phyloP scores from a whole-genome alignment of 2,113 vertebrate species.

The Notarius quadriscutis region DNA sequence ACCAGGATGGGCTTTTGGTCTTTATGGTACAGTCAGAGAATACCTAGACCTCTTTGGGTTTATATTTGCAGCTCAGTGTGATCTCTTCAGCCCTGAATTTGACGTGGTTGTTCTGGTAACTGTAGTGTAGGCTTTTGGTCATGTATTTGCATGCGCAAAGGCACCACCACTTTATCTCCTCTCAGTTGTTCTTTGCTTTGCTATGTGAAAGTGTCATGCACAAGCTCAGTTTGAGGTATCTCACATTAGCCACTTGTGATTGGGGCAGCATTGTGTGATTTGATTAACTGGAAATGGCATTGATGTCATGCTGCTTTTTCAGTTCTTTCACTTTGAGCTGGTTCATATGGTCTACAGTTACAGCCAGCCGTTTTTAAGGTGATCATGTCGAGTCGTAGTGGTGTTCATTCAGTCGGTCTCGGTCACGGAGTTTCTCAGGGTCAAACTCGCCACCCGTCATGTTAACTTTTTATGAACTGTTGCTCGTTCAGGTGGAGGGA shows the following conservation, averaged over 20 bases:
- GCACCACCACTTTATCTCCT: background rate
- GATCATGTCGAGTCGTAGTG: too few relatives aligned
- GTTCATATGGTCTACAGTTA: background rate
- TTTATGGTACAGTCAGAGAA: too few relatives aligned
- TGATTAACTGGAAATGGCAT: too few relatives aligned
- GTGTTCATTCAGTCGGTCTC: background rate
- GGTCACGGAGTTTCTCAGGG: background rate
- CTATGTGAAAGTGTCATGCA: background rate
- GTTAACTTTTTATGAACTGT: slow-evolving; percentile 16
- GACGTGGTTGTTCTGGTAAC: background rate
- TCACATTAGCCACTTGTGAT: background rate
- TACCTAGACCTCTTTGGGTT: too few relatives aligned
- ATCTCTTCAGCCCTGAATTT: too few relatives aligned
- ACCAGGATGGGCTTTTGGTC: too few relatives aligned
- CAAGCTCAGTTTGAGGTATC: background rate
- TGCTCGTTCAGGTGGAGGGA: background rate
- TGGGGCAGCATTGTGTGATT: too few relatives aligned
- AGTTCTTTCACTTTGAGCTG: background rate
- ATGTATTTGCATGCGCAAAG: background rate
- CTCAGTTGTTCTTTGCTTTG: background rate
- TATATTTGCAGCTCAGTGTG: too few relatives aligned
- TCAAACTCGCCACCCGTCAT: background rate
- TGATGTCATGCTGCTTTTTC: too few relatives aligned
- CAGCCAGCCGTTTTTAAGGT: background rate
- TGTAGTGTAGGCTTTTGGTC: background rate